A percentile compares a stretch with the other conserved stretches of the same genome.
These are phyloP conservation scores for Grammomys dolichurus DNA, from an alignment of 2,113 vertebrate genomes.

Conservation along the genomic window DNA sequence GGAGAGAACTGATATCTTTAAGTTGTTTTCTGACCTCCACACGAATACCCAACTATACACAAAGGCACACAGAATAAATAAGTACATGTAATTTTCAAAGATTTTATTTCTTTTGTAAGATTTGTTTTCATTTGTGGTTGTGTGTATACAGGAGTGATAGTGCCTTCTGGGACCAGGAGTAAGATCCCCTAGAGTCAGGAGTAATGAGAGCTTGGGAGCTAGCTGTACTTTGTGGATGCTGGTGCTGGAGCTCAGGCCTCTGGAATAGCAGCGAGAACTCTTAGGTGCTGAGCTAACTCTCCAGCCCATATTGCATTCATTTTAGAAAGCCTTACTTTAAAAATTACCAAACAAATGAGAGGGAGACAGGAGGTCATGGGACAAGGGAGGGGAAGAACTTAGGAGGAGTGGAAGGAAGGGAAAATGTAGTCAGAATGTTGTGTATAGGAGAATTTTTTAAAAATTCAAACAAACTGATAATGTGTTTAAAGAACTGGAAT, in stretches of 20 bases:
- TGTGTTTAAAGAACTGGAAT: background rate
- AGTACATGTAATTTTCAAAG: background rate
- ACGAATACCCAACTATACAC: background rate
- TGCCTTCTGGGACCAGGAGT: no score
- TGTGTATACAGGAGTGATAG: no score
- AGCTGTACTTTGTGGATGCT: background rate
- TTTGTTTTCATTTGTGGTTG: background rate
- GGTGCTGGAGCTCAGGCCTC: background rate
- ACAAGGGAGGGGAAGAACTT: fast-evolving
- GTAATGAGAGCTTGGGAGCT: background rate
- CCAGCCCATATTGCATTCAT: background rate
- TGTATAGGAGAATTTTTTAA: background rate
- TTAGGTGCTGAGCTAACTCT: background rate
- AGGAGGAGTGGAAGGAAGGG: background rate
- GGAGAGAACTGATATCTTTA: background rate
- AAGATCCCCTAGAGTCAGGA: background rate
- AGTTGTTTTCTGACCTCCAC: background rate
- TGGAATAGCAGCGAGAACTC: background rate
- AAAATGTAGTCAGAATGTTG: background rate
- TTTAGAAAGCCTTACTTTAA: background rate
- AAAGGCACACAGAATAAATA: background rate
- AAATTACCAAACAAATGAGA: background rate
- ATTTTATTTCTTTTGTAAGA: background rate
- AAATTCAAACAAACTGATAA: background rate
- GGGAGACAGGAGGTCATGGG: background rate